Evolutionary conservation across 2,888 invertebrate genomes (phyloP).

Genomic region (Marronus borbonicus): DNA sequence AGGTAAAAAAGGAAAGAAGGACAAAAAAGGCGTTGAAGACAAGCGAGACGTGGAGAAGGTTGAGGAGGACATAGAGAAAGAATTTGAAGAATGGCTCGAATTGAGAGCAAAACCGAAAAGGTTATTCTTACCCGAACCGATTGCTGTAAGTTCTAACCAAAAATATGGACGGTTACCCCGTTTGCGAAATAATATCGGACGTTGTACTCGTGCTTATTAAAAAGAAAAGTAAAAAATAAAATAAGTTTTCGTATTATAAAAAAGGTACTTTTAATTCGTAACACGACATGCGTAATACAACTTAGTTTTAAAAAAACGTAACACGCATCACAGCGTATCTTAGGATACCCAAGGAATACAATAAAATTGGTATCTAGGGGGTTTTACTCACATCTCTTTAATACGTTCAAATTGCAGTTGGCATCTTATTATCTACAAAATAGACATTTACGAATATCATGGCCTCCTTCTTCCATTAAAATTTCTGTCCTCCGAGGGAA

Average conservation of each 20-base stretch:
- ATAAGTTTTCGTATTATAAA: conserved; percentile 29
- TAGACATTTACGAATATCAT: too few relatives aligned
- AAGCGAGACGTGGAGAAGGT: conserved; percentile 41
- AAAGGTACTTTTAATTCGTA: conserved; percentile 28
- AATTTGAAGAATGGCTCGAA: conserved; percentile 60
- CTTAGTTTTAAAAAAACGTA: too few relatives aligned
- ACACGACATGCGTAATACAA: background rate
- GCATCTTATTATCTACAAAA: too few relatives aligned
- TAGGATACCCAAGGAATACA: too few relatives aligned
- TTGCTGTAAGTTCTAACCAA: conserved; percentile 53
- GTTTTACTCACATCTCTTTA: too few relatives aligned
- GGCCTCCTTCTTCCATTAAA: too few relatives aligned
- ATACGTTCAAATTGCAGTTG: too few relatives aligned
- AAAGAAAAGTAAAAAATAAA: conserved; percentile 14
- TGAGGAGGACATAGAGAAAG: conserved; percentile 54
- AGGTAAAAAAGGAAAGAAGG: conserved; percentile 45
- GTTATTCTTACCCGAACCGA: conserved; percentile 52
- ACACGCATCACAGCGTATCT: too few relatives aligned
- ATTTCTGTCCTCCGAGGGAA: too few relatives aligned
- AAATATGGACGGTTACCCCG: background rate
- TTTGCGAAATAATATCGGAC: conserved; percentile 15
- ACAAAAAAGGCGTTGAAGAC: conserved; percentile 28
- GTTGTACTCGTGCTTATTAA: conserved; percentile 39
- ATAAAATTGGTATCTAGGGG: too few relatives aligned
- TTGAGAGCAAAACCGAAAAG: conserved; percentile 64